Evolutionary conservation across 2,888 invertebrate genomes (phyloP), one percentile per base, ranked within the genome.

Genomic region (Drosophila ustulata): DNA sequence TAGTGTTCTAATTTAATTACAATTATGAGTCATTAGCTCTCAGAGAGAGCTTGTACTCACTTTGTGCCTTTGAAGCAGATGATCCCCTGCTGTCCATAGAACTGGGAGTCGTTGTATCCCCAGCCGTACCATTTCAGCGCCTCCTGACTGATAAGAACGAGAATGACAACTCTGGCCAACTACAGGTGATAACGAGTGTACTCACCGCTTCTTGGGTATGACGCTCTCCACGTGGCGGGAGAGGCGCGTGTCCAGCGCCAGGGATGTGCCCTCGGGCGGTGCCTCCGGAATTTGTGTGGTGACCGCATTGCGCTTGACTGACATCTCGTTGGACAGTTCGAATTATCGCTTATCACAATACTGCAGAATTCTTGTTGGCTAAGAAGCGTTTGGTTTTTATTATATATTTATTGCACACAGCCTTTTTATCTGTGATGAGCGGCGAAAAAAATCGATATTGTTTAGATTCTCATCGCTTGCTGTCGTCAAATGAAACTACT

Each of bases 51-150:
- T 1, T n/a, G 11, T 56, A 88, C 93, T 92, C 91, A 97, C 97
- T 97, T 96, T 90, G 96, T 94, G 50, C 99, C 99, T 95, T 96
- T 88, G 91, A 99, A 98, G 72, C 94, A 94, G 51, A 94, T 92
- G 4, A 93, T 93, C 71, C 94, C 94, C 64, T 95, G 93, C 80
- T 95, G 94, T 5, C 96, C 91, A 56, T 94, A 92, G 92, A 99
- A 99, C 92, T 95, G 95, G 0, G 98, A 97, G 93, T 99, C 99
- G 77, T 96, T 96, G 94, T 99, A 99, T n/a, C 99, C 99, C 99
- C 99, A 99, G 25, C 99, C 99, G 93, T 99, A 98, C 99, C 99
- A 99, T 93, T 98, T 99, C 55, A 99, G 93, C 37, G 97, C 92
- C 58, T 98, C 96, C 93, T 98, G 97, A 88, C 98, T 98, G 93